Percentiles rank a stretch among this genome's conserved stretches.
Evolutionary conservation across 2,797 vertebrate genomes (phyloP).

Genomic region (Tamandua tetradactyla): DNA sequence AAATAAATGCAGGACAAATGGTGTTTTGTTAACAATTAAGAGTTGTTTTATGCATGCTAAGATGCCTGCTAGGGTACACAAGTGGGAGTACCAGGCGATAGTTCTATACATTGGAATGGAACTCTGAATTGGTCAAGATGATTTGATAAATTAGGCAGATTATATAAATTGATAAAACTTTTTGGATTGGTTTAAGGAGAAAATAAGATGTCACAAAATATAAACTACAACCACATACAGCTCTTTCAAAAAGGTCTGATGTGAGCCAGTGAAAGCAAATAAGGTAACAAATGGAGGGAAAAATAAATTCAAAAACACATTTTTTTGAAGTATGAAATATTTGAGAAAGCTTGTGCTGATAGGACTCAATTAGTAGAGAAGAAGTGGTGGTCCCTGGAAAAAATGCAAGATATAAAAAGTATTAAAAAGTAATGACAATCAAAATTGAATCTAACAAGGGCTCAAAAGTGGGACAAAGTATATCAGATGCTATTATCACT

Average conservation of each 20-base stretch:
- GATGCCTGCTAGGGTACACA: neutral
- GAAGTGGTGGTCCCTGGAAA: neutral
- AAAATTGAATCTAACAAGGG: neutral
- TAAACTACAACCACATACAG: neutral
- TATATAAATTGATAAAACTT: neutral
- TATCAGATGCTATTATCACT: neutral
- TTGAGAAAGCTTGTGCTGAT: neutral
- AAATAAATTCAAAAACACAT: neutral
- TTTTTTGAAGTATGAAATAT: neutral
- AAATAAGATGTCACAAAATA: neutral
- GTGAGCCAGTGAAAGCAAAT: neutral
- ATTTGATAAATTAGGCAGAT: neutral
- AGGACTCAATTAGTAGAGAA: neutral
- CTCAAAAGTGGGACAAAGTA: neutral
- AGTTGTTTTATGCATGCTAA: neutral
- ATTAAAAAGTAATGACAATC: constrained; percentile 7
- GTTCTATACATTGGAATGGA: neutral
- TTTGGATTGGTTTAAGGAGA: neutral
- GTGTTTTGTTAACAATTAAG: neutral
- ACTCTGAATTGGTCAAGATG: neutral
- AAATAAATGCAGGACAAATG: constrained; percentile 7
- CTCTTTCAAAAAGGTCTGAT: neutral
- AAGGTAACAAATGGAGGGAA: neutral
- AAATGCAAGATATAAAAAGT: neutral
- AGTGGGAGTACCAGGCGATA: neutral